Conservation (phyloP, 2,888 invertebrate genomes). For the Sylvicola fuscatus region DNA sequence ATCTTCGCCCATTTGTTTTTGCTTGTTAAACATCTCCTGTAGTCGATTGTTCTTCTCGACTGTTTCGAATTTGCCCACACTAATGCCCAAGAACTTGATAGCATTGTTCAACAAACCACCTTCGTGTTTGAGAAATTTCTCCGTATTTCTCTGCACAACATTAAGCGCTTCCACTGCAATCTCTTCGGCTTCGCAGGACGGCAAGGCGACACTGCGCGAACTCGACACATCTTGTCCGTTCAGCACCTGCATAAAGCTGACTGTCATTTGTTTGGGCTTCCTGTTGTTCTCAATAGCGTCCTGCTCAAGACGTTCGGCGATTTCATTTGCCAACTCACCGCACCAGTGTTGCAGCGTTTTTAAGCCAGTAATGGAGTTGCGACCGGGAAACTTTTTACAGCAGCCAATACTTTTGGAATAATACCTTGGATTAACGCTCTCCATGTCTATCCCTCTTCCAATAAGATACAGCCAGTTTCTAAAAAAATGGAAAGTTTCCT, state of each 20-base stretch:
- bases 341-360: constrained; percentile 62
- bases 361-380: constrained; percentile 42
- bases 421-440: constrained; percentile 66
- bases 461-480: constrained; percentile 73
- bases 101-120: constrained; percentile 26
- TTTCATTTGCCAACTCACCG: constrained; percentile 56
- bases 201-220: constrained; percentile 40
- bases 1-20: neutral
- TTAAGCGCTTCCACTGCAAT: constrained; percentile 44
- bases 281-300: constrained; percentile 67
- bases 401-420: constrained; percentile 89
- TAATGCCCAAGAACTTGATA: constrained; percentile 52
- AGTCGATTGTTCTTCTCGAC: constrained; percentile 32
- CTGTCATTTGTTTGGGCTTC: constrained; percentile 51
- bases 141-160: constrained; percentile 39
- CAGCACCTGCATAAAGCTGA: constrained; percentile 41
- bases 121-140: constrained; percentile 17
- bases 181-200: constrained; percentile 40
- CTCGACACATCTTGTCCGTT: constrained; percentile 34
- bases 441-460: constrained; percentile 68
- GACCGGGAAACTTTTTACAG: constrained; percentile 83
- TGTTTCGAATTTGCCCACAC: constrained; percentile 58
- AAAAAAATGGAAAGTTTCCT: neutral
- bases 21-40: constrained; percentile 34
- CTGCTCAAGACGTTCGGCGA: constrained; percentile 60